Conservation (phyloP, 2,888 invertebrate species). For the Andrena praecox region DNA sequence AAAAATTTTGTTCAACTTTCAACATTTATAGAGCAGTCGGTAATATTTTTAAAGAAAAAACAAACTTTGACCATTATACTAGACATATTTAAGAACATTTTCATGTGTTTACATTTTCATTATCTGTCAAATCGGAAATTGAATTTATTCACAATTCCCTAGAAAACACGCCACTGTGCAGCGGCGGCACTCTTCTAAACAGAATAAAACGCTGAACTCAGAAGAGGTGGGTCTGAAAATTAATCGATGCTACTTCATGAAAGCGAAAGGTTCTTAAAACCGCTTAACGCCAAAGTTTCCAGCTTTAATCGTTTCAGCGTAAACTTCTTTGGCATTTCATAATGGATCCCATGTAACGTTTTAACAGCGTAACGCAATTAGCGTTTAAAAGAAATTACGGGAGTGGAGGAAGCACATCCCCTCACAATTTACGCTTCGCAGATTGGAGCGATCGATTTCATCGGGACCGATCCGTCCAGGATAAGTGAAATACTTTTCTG, state of each 20-base stretch:
- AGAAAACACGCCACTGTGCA: too few relatives aligned
- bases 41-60: too few relatives aligned
- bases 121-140: too few relatives aligned
- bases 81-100: too few relatives aligned
- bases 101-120: too few relatives aligned
- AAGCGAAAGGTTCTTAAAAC: neutral
- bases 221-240: neutral
- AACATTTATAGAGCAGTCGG: too few relatives aligned
- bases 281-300: neutral
- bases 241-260: too few relatives aligned
- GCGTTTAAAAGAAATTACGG: neutral
- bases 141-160: too few relatives aligned
- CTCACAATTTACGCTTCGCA: neutral
- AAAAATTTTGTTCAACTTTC: too few relatives aligned
- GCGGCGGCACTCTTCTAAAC: neutral
- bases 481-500: neutral
- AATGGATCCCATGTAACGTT: neutral
- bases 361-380: neutral
- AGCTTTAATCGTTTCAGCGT: neutral
- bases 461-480: neutral
- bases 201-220: conserved; percentile 15
- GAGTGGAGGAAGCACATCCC: neutral
- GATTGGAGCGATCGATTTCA: conserved; percentile 8
- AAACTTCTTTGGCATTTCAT: neutral
- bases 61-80: too few relatives aligned